A percentile compares a stretch with the other conserved stretches of the same genome.
phyloP scores from a whole-genome alignment of 2,113 vertebrate species.

The Caranx melampygus region DNA sequence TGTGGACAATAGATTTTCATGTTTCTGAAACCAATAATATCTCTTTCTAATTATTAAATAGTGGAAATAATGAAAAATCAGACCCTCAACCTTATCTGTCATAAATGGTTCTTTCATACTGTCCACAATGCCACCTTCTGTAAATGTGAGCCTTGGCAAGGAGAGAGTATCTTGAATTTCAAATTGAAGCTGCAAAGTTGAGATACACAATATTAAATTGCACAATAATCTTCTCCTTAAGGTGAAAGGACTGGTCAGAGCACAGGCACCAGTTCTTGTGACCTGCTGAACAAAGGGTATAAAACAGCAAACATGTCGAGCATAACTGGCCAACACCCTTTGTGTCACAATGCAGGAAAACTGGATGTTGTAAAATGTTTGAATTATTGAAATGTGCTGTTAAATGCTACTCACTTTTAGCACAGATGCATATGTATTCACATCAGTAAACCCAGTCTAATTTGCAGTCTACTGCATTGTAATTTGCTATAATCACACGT shows the following conservation, averaged over 20 bases:
- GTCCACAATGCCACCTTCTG: not conserved
- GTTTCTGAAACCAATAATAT: not conserved
- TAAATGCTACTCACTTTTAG: constrained; percentile 7
- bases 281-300: not conserved
- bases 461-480: constrained; percentile 44
- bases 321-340: not conserved
- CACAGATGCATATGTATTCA: constrained; percentile 31
- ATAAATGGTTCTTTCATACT: not conserved
- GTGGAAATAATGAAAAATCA: not conserved
- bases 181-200: not conserved
- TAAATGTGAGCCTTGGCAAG: not conserved
- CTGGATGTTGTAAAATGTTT: constrained; percentile 2
- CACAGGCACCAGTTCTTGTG: constrained; percentile 2
- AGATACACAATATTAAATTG: not conserved
- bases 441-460: constrained; percentile 23
- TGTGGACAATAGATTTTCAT: not conserved
- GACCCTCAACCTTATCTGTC: not conserved
- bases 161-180: not conserved
- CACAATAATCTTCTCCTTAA: not conserved
- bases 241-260: not conserved
- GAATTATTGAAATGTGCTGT: constrained; percentile 15
- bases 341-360: not conserved
- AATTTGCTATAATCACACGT: constrained; percentile 62
- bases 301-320: constrained; percentile 1
- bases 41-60: not conserved